phyloP scores from a whole-genome alignment of 2,797 vertebrate species.

The Atherinosoma microstoma region DNA sequence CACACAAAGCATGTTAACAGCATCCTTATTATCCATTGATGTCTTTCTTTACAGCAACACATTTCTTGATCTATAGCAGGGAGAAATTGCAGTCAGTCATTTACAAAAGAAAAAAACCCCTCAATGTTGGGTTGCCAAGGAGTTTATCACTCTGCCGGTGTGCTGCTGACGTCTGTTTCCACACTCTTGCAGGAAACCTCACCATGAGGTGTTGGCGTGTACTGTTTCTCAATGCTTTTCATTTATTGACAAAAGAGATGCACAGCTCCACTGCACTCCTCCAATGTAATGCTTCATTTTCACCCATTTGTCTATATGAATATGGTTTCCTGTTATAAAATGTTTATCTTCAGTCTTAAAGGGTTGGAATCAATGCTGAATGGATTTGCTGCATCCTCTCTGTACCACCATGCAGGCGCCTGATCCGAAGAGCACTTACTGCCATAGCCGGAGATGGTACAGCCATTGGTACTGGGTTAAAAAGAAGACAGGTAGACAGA shows the following conservation, averaged over 20 bases:
- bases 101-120: constrained; percentile 46
- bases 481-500: constrained; percentile 68
- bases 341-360: constrained; percentile 75
- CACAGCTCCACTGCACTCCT: constrained; percentile 26
- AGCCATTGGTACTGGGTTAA: constrained; percentile 44
- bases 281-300: constrained; percentile 48
- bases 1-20: constrained; percentile 48
- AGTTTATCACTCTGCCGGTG: constrained; percentile 52
- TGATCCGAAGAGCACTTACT: constrained; percentile 72
- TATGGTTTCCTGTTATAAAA: constrained; percentile 72
- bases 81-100: constrained; percentile 28
- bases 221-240: constrained; percentile 25
- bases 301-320: constrained; percentile 50
- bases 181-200: constrained; percentile 42
- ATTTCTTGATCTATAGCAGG: constrained; percentile 23
- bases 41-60: constrained; percentile 34
- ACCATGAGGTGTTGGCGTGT: constrained; percentile 28
- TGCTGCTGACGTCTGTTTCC: constrained; percentile 61
- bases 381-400: constrained; percentile 74
- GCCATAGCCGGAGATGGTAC: constrained; percentile 51
- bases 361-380: constrained; percentile 79
- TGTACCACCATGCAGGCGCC: constrained; percentile 56
- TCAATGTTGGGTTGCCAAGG: constrained; percentile 50
- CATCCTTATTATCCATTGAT: constrained; percentile 51
- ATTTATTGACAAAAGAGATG: constrained; percentile 41